Base-by-base conservation (phyloP, 2,113 vertebrate species). In the Gasterosteus aculeatus region DNA sequence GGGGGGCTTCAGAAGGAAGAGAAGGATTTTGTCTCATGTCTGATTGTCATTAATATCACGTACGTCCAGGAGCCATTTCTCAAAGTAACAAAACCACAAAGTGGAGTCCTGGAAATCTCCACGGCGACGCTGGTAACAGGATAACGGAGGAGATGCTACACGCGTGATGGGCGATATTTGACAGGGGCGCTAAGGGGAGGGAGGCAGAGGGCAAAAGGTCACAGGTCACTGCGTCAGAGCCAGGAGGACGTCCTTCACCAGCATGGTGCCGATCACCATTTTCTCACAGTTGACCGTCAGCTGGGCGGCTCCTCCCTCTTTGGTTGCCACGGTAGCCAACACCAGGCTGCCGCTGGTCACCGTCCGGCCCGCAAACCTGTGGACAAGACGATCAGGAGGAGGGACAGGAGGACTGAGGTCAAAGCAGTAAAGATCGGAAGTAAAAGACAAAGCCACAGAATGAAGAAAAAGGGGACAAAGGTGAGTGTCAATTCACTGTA, bases 241-340 rank as follows among this genome's bases (percentile, higher is more conserved):
- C 84, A 97, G 95, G 22, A 96, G 82, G 75, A 99, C 94, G 51
- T 99, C 98, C 87, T 99, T 98, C 85, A 96, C 97, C 88, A 99
- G 89, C 98, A 99, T 98, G 8, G 97, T 98, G 70, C 96, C 97
- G 0, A 99, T 98, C 83, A 99, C 92, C 98, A 99, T 99, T 88
- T 99, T 99, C 94, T 99, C 98, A 0, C 97, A 99, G 94, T 99
- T 99, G 88, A 99, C 91, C 0, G 93, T 98, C 81, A 99, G 93
- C 91, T 96, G 96, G 39, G 95, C 96, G 0, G 58, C 65, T 0
- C 92, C 86, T 0, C 93, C 92, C 26, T 95, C 93, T 80, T 87
- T 93, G 65, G 82, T 92, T 3, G 94, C 94, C 90, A 99, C 92
- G 8, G 96, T 97, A 78, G 98, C 94, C 75, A 99, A 92, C 82